Percentiles rank a stretch among this genome's conserved stretches.
These are phyloP conservation scores for Criorhina ranunculi DNA, from an alignment of 2,888 invertebrate species.

Conservation along the genomic window DNA sequence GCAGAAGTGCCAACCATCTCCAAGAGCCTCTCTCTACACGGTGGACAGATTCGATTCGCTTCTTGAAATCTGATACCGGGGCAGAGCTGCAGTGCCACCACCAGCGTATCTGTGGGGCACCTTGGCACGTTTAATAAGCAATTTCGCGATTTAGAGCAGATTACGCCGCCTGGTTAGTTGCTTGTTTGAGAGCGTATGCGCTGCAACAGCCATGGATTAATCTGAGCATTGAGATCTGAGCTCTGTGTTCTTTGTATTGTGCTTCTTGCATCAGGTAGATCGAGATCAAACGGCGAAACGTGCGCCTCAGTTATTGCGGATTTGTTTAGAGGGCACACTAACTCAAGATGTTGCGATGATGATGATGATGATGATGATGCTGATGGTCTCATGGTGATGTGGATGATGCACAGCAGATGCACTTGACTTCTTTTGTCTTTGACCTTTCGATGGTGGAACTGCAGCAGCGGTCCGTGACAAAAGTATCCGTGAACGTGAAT, in stretches of 20 bases:
- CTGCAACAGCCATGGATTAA: constrained; percentile 44
- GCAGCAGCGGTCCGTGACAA: constrained; percentile 57
- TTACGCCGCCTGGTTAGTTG: constrained; percentile 66
- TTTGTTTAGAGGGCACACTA: constrained; percentile 68
- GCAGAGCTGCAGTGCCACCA: constrained; percentile 14
- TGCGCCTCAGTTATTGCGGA: constrained; percentile 65
- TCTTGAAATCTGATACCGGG: constrained; percentile 73
- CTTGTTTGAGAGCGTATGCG: background rate
- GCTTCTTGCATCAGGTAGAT: constrained; percentile 60
- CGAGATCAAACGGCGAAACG: constrained; percentile 72
- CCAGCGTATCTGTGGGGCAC: constrained; percentile 54
- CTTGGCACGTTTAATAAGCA: constrained; percentile 76
- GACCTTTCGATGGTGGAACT: constrained; percentile 51
- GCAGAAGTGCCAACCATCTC: constrained; percentile 55
- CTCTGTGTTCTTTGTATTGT: constrained; percentile 37
- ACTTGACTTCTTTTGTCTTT: constrained; percentile 72
- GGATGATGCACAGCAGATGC: constrained; percentile 67
- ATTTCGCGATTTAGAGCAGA: constrained; percentile 76
- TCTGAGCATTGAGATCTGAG: constrained; percentile 50
- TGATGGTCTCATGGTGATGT: constrained; percentile 41
- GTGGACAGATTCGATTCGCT: constrained; percentile 74
- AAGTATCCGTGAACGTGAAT: constrained; percentile 46
- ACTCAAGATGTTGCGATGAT: constrained; percentile 34
- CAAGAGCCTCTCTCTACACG: constrained; percentile 20
- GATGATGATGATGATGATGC: constrained; percentile 16